Evolutionary conservation across 2,797 vertebrate genomes (phyloP).

Genomic region (Sebastes vulpes): DNA sequence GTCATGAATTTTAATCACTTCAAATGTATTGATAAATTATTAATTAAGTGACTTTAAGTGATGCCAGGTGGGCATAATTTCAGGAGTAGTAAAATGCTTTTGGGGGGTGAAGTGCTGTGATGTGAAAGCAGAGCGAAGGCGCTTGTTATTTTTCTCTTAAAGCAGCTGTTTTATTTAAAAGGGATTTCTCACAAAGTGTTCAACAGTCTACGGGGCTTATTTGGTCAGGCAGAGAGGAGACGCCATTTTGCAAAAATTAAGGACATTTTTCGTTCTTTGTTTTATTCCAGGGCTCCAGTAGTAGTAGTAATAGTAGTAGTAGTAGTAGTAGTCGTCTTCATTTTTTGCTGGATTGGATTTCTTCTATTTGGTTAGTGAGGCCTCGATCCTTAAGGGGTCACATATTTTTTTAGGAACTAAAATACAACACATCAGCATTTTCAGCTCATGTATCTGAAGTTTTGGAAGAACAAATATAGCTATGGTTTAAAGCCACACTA

Average conservation of each 20-base stretch:
- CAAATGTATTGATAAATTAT: slow-evolving; percentile 90
- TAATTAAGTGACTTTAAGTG: slow-evolving; percentile 90
- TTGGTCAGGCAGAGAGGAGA: slow-evolving; percentile 69
- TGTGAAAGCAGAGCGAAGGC: slow-evolving; percentile 69
- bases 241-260: slow-evolving; percentile 70
- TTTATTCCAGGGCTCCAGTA: slow-evolving; percentile 54
- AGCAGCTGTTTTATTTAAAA: slow-evolving; percentile 76
- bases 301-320: background rate
- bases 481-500: background rate
- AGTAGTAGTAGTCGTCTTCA: slow-evolving; percentile 11
- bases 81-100: slow-evolving; percentile 83
- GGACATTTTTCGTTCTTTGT: slow-evolving; percentile 73
- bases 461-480: slow-evolving; percentile 4
- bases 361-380: slow-evolving; percentile 12
- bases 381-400: slow-evolving; percentile 7
- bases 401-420: background rate
- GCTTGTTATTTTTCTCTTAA: slow-evolving; percentile 82
- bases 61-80: slow-evolving; percentile 89
- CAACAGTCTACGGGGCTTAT: slow-evolving; percentile 72
- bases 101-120: slow-evolving; percentile 77
- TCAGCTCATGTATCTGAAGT: background rate
- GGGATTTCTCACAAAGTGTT: slow-evolving; percentile 60
- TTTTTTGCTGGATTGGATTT: slow-evolving; percentile 18
- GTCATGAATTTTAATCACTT: slow-evolving; percentile 90
- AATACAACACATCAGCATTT: slow-evolving; percentile 21